Percentiles rank a stretch among this genome's conserved stretches.
These are phyloP conservation scores for Eulithis testata DNA, from an alignment of 2,888 invertebrate genomes.

Conservation along the genomic window DNA sequence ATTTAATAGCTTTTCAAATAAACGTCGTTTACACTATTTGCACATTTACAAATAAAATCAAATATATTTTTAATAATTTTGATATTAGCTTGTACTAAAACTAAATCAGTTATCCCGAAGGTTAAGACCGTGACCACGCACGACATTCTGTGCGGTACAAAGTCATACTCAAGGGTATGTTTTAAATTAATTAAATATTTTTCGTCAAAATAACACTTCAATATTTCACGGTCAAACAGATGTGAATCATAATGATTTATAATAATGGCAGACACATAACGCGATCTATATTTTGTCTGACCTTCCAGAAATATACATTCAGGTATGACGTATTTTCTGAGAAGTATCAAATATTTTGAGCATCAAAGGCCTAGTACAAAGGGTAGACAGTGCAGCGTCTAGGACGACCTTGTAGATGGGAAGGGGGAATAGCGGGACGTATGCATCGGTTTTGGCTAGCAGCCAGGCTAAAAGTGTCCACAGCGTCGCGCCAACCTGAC, in stretches of 20 bases:
- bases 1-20: slow-evolving; percentile 33
- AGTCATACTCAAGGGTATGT: slow-evolving; percentile 49
- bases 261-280: slow-evolving; percentile 2
- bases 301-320: slow-evolving; percentile 17
- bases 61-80: slow-evolving; percentile 1
- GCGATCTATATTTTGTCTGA: not conserved
- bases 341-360: slow-evolving; percentile 13
- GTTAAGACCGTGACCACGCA: slow-evolving; percentile 53
- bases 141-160: slow-evolving; percentile 61
- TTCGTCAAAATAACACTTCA: not conserved
- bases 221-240: slow-evolving; percentile 5
- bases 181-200: slow-evolving; percentile 24
- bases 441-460: slow-evolving; percentile 73
- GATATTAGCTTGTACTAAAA: slow-evolving; percentile 5
- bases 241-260: slow-evolving; percentile 11
- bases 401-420: slow-evolving; percentile 73
- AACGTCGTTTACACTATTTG: not conserved
- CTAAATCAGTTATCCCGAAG: slow-evolving; percentile 33
- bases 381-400: slow-evolving; percentile 54
- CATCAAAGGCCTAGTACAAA: slow-evolving; percentile 35
- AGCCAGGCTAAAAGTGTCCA: slow-evolving; percentile 80
- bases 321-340: slow-evolving; percentile 8
- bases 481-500: slow-evolving; percentile 77
- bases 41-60: not conserved
- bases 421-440: slow-evolving; percentile 62